A percentile compares a stretch with the other conserved stretches of the same genome.
phyloP scores from a whole-genome alignment of 2,113 vertebrate genomes.

The Sarotherodon lohbergeri region DNA sequence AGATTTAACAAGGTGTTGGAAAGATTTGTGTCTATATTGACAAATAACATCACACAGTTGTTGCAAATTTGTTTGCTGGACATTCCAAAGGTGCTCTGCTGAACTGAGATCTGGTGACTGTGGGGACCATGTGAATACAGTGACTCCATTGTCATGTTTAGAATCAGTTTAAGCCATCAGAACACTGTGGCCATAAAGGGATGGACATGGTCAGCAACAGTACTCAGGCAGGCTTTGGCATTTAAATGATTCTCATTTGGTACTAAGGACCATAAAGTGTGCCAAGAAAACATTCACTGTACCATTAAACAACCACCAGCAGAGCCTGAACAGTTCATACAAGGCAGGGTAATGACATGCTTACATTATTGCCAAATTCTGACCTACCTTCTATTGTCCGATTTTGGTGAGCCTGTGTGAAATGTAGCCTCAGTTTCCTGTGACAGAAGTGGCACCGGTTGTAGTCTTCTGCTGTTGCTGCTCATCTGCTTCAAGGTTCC shows the following conservation, averaged over 20 bases:
- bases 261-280: not conserved
- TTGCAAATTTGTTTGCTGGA: not conserved
- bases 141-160: not conserved
- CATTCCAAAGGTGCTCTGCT: not conserved
- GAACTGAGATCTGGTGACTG: not conserved
- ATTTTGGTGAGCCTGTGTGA: not conserved
- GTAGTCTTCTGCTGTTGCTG: not conserved
- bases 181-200: not conserved
- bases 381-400: not conserved
- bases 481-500: not conserved
- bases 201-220: not conserved
- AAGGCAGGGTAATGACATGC: not conserved
- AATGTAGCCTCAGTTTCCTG: not conserved
- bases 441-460: not conserved
- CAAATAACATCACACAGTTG: not conserved
- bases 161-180: not conserved
- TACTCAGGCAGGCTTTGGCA: not conserved
- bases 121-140: not conserved
- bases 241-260: not conserved
- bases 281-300: not conserved
- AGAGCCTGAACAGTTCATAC: not conserved
- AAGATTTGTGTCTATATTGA: not conserved
- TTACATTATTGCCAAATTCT: not conserved
- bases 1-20: not conserved
- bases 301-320: not conserved